These are phyloP conservation scores for Stigmatopora nigra DNA, from an alignment of 2,113 vertebrate genomes.

Conservation along the genomic window DNA sequence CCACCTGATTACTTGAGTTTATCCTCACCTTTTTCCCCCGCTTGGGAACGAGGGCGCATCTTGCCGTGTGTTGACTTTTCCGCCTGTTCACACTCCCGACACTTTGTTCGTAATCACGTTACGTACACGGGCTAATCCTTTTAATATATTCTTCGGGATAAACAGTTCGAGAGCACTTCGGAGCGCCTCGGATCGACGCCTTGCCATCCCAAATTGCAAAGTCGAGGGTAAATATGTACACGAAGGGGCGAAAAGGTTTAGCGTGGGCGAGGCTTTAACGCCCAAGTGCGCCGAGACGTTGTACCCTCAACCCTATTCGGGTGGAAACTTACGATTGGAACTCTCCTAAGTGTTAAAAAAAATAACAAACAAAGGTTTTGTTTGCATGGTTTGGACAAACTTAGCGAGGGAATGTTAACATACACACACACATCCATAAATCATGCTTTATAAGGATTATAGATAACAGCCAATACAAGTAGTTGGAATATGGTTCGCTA, in stretches of 20 bases:
- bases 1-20: constrained; percentile 3
- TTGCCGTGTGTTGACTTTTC: background rate
- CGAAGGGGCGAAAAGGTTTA: background rate
- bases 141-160: constrained; percentile 10
- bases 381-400: no score
- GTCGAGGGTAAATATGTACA: constrained; percentile 7
- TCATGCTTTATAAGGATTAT: no score
- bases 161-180: constrained; percentile 1
- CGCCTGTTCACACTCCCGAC: background rate
- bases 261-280: background rate
- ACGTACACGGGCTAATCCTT: constrained; percentile 5
- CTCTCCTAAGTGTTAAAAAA: background rate
- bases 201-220: background rate
- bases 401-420: no score
- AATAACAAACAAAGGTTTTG: background rate
- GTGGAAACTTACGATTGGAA: background rate
- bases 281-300: background rate
- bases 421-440: no score
- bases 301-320: background rate
- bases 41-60: background rate
- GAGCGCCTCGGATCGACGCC: background rate
- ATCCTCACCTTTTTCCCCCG: constrained; percentile 1
- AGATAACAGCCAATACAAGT: no score
- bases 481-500: no score
- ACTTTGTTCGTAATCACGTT: constrained; percentile 10